Base-by-base conservation (phyloP, 2,888 invertebrate genomes). In the Mythimna impura region DNA sequence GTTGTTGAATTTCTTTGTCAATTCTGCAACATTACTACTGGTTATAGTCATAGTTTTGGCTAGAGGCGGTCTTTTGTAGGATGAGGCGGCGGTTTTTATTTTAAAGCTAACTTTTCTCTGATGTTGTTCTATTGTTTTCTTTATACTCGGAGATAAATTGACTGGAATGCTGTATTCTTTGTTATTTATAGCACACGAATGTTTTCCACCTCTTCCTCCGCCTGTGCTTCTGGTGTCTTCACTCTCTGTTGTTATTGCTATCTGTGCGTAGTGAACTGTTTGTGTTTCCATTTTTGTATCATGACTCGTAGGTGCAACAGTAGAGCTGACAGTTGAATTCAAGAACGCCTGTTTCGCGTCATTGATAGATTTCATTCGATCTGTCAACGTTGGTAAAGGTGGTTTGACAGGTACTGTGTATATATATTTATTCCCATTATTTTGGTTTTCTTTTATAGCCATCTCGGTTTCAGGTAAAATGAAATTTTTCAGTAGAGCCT, bases 1-100 rank as follows among this genome's bases (percentile, higher is more conserved):
- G 89, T 97, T 97, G 89, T 98, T 97, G 87, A 97, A 98, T 88
- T 97, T 97, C 81, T 97, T 97, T 1, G 98, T 97, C 73, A 98
- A 91, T 89, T 97, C 97, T 63, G 97, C 97, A 52, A 98, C 98
- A 90, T 97, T 97, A 85, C 94, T 97, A 76, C 96, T 94, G 20
- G 94, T 92, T 79, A 96, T 93, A 9, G 96, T 95, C 89, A 96
- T 93, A 52, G 95, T 95, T 87, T 94, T 96, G 14, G 95, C 90
- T 50, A 94, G 82, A 40, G 94, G 94, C 7, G 95, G 94, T 71
- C 96, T 93, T 84, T 96, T 93, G 65, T 96, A 92, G 47, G 94
- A 93, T 34, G 94, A 86, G 20, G 96, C 93, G 9, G 96, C 93
- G 80, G 94, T 97, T 90, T 97, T 97, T 14, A 97, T 96, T 94